phyloP scores from a whole-genome alignment of 1,140 invertebrate genomes.

The Drosophila willistoni region DNA sequence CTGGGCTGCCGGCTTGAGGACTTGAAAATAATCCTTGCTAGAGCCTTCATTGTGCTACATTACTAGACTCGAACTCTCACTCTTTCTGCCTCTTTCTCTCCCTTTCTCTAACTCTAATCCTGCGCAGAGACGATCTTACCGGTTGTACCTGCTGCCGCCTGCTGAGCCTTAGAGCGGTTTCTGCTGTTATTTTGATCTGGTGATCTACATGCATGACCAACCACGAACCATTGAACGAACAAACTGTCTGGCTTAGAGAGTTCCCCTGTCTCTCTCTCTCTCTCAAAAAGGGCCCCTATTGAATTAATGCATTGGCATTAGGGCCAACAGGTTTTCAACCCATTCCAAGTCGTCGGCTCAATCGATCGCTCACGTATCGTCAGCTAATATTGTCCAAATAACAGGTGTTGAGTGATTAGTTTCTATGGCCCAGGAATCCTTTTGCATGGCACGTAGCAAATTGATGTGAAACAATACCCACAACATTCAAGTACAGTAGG shows the following conservation, averaged over 20 bases:
- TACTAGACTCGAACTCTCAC: slow-evolving; percentile 15
- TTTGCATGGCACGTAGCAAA: slow-evolving; percentile 63
- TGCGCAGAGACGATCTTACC: slow-evolving; percentile 52
- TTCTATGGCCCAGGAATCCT: slow-evolving; percentile 41
- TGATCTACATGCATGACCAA: slow-evolving; percentile 63
- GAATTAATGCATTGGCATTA: slow-evolving; percentile 73
- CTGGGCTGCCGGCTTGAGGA: slow-evolving; percentile 4
- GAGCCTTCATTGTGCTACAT: slow-evolving; percentile 5
- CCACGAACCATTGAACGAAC: slow-evolving; percentile 11
- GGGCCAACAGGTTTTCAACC: slow-evolving; percentile 60
- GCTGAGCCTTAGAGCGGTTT: slow-evolving; percentile 24
- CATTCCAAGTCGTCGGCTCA: neutral
- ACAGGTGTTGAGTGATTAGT: slow-evolving; percentile 75
- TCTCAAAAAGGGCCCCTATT: slow-evolving; percentile 39
- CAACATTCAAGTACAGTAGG: slow-evolving; percentile 3
- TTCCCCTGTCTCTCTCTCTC: too few relatives aligned
- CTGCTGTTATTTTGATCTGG: slow-evolving; percentile 50
- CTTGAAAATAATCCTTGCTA: slow-evolving; percentile 13
- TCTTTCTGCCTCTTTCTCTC: slow-evolving; percentile 38
- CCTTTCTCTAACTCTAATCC: slow-evolving; percentile 76
- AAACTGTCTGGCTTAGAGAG: slow-evolving; percentile 24
- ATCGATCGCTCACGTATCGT: slow-evolving; percentile 40
- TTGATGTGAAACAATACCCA: slow-evolving; percentile 34
- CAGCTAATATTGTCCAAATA: slow-evolving; percentile 69
- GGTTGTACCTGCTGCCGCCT: slow-evolving; percentile 33